Conservation (phyloP, 2,797 vertebrate genomes). For the Columba guinea region DNA sequence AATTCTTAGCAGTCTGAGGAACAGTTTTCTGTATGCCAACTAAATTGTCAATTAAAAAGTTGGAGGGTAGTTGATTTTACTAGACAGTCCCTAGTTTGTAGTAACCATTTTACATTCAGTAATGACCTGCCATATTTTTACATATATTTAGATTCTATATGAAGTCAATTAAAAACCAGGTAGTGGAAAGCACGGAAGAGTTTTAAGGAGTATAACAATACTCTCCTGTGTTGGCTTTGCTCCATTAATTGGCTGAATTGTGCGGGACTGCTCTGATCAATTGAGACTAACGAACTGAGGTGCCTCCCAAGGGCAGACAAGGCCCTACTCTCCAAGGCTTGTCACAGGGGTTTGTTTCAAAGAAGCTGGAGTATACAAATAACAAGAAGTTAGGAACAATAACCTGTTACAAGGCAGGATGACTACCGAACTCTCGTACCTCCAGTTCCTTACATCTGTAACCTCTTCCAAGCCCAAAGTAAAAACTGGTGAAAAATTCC, state of each 20-base stretch:
- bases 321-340: not conserved
- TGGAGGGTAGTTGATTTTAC: not conserved
- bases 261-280: slow-evolving; percentile 72
- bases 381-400: not conserved
- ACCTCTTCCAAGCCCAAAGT: not conserved
- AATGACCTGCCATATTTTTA: not conserved
- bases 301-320: slow-evolving; percentile 66
- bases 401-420: fast-evolving
- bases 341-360: not conserved
- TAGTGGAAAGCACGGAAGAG: not conserved
- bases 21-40: not conserved
- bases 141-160: not conserved
- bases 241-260: slow-evolving; percentile 66
- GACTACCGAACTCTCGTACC: fast-evolving
- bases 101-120: not conserved
- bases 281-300: slow-evolving; percentile 74
- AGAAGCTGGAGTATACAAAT: not conserved
- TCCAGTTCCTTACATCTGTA: not conserved
- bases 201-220: not conserved
- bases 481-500: not conserved
- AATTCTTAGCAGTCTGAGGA: not conserved
- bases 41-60: not conserved
- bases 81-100: not conserved
- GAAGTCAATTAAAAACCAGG: not conserved
- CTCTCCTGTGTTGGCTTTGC: slow-evolving; percentile 2